Conservation (phyloP, 2,888 invertebrate species). For the Acrobasis consociella region DNA sequence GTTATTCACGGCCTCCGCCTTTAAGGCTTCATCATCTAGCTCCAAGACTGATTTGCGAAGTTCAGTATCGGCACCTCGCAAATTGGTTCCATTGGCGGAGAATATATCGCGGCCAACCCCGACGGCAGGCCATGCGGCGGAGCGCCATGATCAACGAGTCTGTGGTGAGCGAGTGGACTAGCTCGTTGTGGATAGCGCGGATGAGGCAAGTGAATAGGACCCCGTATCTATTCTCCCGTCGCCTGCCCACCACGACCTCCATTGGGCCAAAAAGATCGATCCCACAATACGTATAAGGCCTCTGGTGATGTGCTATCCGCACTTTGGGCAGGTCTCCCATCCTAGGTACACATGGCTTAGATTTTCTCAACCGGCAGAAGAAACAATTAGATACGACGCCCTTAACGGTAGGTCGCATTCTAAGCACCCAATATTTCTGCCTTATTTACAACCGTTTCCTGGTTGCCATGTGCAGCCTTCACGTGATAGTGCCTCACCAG, state of each 20-base stretch:
- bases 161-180: neutral
- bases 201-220: neutral
- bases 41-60: too few species aligned
- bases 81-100: too few species aligned
- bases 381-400: neutral
- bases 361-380: neutral
- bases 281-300: neutral
- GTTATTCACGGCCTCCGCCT: neutral
- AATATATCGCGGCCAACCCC: slow-evolving; percentile 10
- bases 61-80: too few species aligned
- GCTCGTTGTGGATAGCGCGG: slow-evolving; percentile 12
- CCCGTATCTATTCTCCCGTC: neutral
- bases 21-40: too few species aligned
- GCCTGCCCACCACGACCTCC: neutral
- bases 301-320: neutral
- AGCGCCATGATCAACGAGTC: slow-evolving; percentile 22
- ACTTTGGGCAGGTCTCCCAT: neutral
- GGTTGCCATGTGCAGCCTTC: neutral
- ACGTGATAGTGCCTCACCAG: too few species aligned
- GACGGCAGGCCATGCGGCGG: slow-evolving; percentile 18
- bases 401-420: neutral
- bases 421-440: neutral
- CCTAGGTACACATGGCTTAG: neutral
- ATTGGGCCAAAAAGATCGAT: slow-evolving; percentile 4
- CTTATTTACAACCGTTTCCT: neutral